Percentiles rank a stretch among this genome's conserved stretches.
These are phyloP conservation scores for Carabus problematicus DNA, from an alignment of 2,888 invertebrate genomes.

Conservation along the genomic window DNA sequence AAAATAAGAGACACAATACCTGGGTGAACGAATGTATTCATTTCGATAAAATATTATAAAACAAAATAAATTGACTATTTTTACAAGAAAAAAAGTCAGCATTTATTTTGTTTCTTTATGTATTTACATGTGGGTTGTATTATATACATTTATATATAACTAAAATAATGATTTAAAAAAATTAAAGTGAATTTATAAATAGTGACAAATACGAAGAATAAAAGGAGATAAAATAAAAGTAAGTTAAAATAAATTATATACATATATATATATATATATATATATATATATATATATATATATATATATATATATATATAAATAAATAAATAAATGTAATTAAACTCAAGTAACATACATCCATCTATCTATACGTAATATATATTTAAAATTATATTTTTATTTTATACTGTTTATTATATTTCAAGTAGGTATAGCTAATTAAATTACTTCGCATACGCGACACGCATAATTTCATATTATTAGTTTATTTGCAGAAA, in stretches of 20 bases:
- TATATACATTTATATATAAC: not conserved
- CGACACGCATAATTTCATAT: too few relatives aligned
- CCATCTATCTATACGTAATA: too few relatives aligned
- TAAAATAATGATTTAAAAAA: not conserved
- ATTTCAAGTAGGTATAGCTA: too few relatives aligned
- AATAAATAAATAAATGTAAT: not conserved
- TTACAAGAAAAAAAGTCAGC: not conserved
- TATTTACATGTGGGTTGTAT: not conserved
- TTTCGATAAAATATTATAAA: not conserved
- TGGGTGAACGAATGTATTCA: not conserved
- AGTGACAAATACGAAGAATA: too few relatives aligned
- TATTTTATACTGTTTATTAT: too few relatives aligned
- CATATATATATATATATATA: conserved; percentile 2
- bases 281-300: conserved; percentile 4
- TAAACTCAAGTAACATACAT: not conserved
- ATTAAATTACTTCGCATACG: too few relatives aligned
- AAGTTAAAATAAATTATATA: not conserved
- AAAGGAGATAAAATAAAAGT: too few relatives aligned
- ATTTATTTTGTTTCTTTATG: not conserved
- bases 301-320: conserved; percentile 4
- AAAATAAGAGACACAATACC: not conserved
- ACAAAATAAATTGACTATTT: not conserved
- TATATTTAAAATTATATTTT: too few relatives aligned
- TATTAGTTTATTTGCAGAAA: too few relatives aligned
- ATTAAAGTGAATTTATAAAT: too few relatives aligned